A percentile compares a stretch with the other conserved stretches of the same genome.
These are phyloP conservation scores for Hypanus sabinus DNA, from an alignment of 2,113 vertebrate species.

Conservation along the genomic window DNA sequence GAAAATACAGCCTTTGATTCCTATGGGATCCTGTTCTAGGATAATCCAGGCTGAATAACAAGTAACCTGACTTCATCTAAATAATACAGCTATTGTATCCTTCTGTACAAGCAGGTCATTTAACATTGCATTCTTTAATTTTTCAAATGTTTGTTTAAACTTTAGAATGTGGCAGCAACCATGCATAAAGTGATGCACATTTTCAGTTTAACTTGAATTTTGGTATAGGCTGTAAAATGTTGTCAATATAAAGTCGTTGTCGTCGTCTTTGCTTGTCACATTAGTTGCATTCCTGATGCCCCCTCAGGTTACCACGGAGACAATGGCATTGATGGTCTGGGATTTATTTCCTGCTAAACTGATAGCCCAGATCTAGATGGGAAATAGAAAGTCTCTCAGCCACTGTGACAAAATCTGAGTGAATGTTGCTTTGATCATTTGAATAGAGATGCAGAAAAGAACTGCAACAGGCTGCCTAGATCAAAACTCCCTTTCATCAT, in stretches of 20 bases:
- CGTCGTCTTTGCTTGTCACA: conserved; percentile 1
- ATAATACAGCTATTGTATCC: background rate
- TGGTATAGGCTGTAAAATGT: conserved; percentile 9
- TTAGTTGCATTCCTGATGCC: conserved; percentile 19
- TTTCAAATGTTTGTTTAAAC: background rate
- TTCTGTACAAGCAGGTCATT: background rate
- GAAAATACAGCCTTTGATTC: background rate
- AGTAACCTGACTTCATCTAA: background rate
- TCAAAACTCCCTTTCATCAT: background rate
- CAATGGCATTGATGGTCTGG: conserved; percentile 21
- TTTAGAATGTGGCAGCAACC: background rate
- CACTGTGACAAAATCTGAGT: background rate
- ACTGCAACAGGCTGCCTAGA: background rate
- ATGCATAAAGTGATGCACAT: background rate
- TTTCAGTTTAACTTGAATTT: background rate
- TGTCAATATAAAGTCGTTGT: background rate
- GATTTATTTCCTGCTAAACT: conserved; percentile 21
- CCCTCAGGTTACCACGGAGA: conserved; percentile 22
- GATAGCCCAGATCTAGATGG: conserved; percentile 28
- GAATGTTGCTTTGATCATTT: conserved; percentile 2
- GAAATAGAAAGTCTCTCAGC: background rate
- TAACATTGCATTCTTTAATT: background rate
- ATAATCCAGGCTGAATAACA: background rate
- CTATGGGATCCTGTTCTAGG: background rate
- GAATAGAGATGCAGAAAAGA: conserved; percentile 1